Conservation (phyloP, 2,113 vertebrate genomes). For the Malurus melanocephalus region DNA sequence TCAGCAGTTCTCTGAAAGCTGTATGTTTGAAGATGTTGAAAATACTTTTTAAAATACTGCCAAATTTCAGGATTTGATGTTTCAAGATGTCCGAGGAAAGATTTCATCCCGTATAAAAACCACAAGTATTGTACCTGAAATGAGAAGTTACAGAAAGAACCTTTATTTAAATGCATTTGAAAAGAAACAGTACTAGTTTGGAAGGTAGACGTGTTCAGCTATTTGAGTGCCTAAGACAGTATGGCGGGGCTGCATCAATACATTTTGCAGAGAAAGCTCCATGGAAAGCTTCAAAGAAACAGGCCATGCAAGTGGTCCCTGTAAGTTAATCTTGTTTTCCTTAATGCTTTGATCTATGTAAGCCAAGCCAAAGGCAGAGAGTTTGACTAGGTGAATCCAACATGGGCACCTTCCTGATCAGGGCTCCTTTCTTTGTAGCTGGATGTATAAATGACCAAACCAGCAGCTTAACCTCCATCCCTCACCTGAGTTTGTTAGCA, state of each 20-base stretch:
- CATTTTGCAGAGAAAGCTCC: background rate
- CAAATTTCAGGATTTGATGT: background rate
- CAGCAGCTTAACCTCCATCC: background rate
- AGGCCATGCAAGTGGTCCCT: background rate
- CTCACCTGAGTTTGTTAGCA: background rate
- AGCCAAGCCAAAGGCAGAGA: background rate
- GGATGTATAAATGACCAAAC: background rate
- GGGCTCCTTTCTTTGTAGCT: background rate
- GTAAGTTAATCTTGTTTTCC: background rate
- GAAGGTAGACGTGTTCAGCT: background rate
- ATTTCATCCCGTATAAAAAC: slow-evolving; percentile 50
- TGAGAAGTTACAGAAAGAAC: background rate
- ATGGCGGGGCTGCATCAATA: background rate
- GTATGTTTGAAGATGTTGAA: background rate
- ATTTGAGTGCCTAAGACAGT: background rate
- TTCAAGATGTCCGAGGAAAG: slow-evolving; percentile 23
- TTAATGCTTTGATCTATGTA: background rate
- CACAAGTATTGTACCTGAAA: slow-evolving; percentile 61
- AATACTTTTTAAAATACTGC: background rate
- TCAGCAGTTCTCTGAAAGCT: background rate
- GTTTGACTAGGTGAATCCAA: background rate
- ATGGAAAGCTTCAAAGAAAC: too few species aligned
- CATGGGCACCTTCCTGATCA: accelerated
- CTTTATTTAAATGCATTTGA: background rate
- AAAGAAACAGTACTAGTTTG: background rate